Evolutionary conservation across 1,140 invertebrate genomes (phyloP).

Genomic region (Formica selysi): DNA sequence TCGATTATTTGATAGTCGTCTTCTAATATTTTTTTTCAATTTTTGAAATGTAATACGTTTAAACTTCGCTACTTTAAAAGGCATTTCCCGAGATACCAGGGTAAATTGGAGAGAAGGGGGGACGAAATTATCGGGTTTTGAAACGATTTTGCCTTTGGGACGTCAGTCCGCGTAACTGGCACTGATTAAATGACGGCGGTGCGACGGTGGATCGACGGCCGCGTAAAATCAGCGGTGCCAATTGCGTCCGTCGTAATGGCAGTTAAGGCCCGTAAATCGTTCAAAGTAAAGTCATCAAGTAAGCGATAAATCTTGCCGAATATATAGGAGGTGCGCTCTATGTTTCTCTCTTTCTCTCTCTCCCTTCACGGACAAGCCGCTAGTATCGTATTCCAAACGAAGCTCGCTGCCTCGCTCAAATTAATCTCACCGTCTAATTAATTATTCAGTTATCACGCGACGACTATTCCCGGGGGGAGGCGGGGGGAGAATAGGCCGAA

Average conservation of each 20-base stretch:
- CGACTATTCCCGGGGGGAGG: constrained; percentile 66
- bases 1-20: too few species aligned
- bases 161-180: constrained; percentile 19
- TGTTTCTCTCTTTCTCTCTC: not conserved
- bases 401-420: constrained; percentile 60
- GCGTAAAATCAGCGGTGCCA: constrained; percentile 46
- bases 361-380: constrained; percentile 34
- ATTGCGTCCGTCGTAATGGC: constrained; percentile 43
- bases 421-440: constrained; percentile 81
- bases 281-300: constrained; percentile 75
- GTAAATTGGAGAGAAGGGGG: not conserved
- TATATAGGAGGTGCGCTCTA: not conserved
- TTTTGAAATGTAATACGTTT: constrained; percentile 1
- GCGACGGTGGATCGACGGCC: not conserved
- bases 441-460: constrained; percentile 81
- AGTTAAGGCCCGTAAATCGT: constrained; percentile 68
- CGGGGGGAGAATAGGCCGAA: constrained; percentile 66
- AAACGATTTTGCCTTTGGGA: constrained; percentile 15
- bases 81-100: not conserved
- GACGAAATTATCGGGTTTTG: constrained; percentile 17
- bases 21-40: not conserved
- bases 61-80: not conserved
- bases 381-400: constrained; percentile 69
- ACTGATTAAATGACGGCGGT: constrained; percentile 40
- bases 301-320: constrained; percentile 72